phyloP scores from a whole-genome alignment of 2,113 vertebrate genomes.

The Callionymus lyra region DNA sequence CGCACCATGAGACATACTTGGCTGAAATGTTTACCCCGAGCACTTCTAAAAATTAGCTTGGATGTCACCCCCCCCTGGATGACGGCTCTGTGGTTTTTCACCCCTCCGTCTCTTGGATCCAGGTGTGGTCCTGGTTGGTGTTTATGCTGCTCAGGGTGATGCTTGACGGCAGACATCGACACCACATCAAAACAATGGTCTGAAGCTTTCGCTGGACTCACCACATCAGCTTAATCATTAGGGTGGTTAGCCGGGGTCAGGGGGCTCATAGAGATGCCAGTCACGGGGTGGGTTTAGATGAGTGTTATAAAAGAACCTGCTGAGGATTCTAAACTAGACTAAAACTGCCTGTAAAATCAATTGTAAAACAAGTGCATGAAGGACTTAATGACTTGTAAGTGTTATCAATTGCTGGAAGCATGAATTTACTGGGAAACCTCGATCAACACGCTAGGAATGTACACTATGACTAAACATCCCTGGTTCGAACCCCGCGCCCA shows the following conservation, averaged over 20 bases:
- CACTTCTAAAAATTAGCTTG: constrained; percentile 57
- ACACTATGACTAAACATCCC: constrained; percentile 55
- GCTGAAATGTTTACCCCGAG: constrained; percentile 57
- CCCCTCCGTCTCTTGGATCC: constrained; percentile 38
- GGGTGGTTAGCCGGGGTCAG: constrained; percentile 27
- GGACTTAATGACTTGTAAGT: no score
- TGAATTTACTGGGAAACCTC: constrained; percentile 31
- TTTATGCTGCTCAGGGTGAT: constrained; percentile 61
- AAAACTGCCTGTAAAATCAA: no score
- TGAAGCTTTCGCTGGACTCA: constrained; percentile 29
- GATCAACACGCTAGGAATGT: constrained; percentile 53
- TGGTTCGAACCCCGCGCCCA: constrained; percentile 32
- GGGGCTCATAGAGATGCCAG: constrained; percentile 1
- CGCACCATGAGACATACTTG: constrained; percentile 44
- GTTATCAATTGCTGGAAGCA: constrained; percentile 20
- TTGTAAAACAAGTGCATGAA: no score
- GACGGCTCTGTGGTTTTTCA: constrained; percentile 35
- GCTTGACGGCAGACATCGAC: constrained; percentile 66
- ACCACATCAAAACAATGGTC: constrained; percentile 62
- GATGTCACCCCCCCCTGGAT: constrained; percentile 32
- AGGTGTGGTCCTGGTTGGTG: constrained; percentile 58
- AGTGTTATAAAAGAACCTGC: no score
- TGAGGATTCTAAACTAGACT: no score
- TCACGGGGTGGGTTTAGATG: no score
- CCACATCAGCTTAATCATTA: constrained; percentile 55